phyloP scores from a whole-genome alignment of 2,113 vertebrate genomes.

The Azemiops feae region DNA sequence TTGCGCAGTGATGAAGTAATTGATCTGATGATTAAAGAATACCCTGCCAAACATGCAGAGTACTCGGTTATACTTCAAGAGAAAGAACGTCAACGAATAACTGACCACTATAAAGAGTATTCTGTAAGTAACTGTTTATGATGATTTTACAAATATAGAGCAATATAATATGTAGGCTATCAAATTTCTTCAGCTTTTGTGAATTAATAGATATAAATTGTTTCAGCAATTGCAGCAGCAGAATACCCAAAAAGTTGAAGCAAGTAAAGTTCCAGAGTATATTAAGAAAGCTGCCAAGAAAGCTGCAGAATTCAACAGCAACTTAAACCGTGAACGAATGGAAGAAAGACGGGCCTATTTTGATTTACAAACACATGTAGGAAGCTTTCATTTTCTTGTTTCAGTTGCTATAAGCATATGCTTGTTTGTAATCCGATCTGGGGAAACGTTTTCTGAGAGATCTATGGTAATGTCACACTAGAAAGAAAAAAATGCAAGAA shows the following conservation, averaged over 20 bases:
- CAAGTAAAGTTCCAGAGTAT: slow-evolving; percentile 97
- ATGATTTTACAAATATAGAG: background rate
- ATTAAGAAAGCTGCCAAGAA: slow-evolving; percentile 98
- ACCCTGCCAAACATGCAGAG: slow-evolving; percentile 92
- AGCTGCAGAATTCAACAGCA: slow-evolving; percentile 97
- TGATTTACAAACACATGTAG: slow-evolving; percentile 96
- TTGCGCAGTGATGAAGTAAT: slow-evolving; percentile 97
- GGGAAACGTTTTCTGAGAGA: background rate
- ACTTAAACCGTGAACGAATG: slow-evolving; percentile 95
- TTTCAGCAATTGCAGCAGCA: slow-evolving; percentile 97
- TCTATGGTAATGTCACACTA: background rate
- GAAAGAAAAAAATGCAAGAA: background rate
- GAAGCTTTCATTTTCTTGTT: slow-evolving; percentile 31
- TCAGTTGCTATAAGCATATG: background rate
- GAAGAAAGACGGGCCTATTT: slow-evolving; percentile 98
- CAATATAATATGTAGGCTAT: background rate
- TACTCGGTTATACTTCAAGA: slow-evolving; percentile 98
- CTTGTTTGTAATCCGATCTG: background rate
- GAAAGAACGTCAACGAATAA: slow-evolving; percentile 91
- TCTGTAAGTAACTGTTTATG: slow-evolving; percentile 81
- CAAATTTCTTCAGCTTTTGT: background rate
- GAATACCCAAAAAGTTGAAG: slow-evolving; percentile 95
- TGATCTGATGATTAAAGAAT: slow-evolving; percentile 99
- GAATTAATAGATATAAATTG: slow-evolving; percentile 31
- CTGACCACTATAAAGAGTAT: slow-evolving; percentile 91